Evolutionary conservation across 2,888 invertebrate genomes (phyloP).

Genomic region (Polietes domitor): DNA sequence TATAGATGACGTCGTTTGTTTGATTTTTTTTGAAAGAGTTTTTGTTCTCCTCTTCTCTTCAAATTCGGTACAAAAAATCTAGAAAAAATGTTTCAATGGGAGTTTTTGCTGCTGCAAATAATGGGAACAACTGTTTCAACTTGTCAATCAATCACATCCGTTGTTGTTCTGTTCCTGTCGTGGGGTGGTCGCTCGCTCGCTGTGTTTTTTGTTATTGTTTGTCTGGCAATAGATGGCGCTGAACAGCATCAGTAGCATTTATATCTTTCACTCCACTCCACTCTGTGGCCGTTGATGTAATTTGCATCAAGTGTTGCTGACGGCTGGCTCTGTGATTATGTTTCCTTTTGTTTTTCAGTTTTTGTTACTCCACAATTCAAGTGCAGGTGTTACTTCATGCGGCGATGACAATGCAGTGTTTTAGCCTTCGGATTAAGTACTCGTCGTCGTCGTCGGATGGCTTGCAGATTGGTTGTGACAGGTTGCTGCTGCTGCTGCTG

Average conservation of each 20-base stretch:
- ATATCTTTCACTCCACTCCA: conserved; percentile 19
- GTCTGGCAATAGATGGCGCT: conserved; percentile 54
- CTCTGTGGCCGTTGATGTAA: conserved; percentile 20
- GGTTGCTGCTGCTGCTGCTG: background rate
- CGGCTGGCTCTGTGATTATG: conserved; percentile 11
- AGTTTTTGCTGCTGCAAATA: conserved; percentile 26
- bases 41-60: too few relatives aligned
- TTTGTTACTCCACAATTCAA: conserved; percentile 32
- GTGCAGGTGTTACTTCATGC: conserved; percentile 35
- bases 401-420: background rate
- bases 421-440: too few relatives aligned
- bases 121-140: conserved; percentile 56
- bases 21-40: background rate
- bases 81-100: too few relatives aligned
- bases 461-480: background rate
- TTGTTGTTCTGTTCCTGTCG: conserved; percentile 31
- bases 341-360: conserved; percentile 22
- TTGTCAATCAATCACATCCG: conserved; percentile 69
- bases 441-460: background rate
- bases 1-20: background rate
- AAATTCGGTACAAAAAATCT: too few relatives aligned
- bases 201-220: conserved; percentile 35
- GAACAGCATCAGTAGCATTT: conserved; percentile 52
- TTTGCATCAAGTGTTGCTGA: conserved; percentile 57
- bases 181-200: conserved; percentile 37